phyloP scores from a whole-genome alignment of 1,140 invertebrate genomes.

The Tribolium castaneum region DNA sequence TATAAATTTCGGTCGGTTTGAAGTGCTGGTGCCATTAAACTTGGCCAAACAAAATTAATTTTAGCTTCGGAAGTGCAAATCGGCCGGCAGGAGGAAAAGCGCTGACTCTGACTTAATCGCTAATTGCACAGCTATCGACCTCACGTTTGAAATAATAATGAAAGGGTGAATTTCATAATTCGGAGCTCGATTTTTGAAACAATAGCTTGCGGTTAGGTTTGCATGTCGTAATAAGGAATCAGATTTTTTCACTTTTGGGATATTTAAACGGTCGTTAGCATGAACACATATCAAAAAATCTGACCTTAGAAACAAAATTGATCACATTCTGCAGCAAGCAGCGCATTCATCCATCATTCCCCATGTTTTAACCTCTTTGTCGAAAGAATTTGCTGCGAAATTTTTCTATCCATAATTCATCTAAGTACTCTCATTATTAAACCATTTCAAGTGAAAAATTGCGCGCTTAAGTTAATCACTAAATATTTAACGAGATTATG shows the following conservation, averaged over 20 bases:
- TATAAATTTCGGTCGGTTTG: conserved; percentile 23
- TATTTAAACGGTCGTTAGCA: not conserved
- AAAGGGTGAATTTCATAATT: no score
- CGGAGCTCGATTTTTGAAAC: no score
- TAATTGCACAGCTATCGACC: no score
- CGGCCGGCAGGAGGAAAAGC: conserved; percentile 64
- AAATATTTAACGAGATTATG: no score
- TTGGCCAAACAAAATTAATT: conserved; percentile 46
- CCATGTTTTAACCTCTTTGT: conserved; percentile 21
- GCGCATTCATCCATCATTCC: conserved; percentile 4
- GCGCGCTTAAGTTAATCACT: not conserved
- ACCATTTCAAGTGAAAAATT: not conserved
- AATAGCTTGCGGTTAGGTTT: no score
- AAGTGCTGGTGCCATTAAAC: conserved; percentile 1
- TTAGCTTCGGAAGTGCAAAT: conserved; percentile 66
- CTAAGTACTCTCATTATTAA: not conserved
- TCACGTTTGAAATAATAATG: no score
- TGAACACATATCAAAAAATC: not conserved
- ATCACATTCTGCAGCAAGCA: not conserved
- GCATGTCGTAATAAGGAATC: conserved; percentile 62
- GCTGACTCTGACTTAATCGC: conserved; percentile 60
- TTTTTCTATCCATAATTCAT: not conserved
- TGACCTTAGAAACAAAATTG: conserved; percentile 10
- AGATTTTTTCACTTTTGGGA: conserved; percentile 57
- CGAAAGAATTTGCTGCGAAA: not conserved